phyloP scores from a whole-genome alignment of 2,888 invertebrate species.

The Conomelus anceps region DNA sequence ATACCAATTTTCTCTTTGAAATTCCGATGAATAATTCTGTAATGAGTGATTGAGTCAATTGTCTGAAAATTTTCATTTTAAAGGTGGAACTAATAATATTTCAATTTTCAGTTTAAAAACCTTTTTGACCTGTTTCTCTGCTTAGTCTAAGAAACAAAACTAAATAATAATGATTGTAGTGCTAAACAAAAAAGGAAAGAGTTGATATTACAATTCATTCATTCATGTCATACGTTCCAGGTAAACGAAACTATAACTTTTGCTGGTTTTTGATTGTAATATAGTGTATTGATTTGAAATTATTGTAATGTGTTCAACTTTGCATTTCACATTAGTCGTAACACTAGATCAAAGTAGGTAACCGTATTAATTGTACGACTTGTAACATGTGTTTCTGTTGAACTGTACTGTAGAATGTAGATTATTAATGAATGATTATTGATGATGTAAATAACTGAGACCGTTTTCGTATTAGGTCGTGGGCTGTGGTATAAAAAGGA shows the following conservation, averaged over 20 bases:
- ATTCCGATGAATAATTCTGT: too few species aligned
- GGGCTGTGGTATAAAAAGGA: background rate
- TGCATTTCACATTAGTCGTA: background rate
- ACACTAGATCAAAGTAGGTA: background rate
- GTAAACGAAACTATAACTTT: background rate
- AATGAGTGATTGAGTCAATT: too few species aligned
- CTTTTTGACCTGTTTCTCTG: too few species aligned
- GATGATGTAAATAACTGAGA: background rate
- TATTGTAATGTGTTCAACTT: background rate
- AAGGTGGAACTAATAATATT: too few species aligned
- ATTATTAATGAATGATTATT: background rate
- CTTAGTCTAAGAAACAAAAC: too few species aligned
- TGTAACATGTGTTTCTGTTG: background rate
- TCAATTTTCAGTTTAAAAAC: too few species aligned
- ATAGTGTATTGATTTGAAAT: background rate
- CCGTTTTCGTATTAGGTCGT: background rate
- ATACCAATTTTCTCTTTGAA: too few species aligned
- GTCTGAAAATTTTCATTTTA: too few species aligned
- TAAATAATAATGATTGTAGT: too few species aligned
- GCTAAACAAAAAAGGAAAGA: too few species aligned
- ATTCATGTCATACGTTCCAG: background rate
- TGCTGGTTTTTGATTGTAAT: background rate
- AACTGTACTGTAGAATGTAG: background rate
- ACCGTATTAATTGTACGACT: background rate
- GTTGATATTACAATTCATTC: too few species aligned